Evolutionary conservation across 2,113 vertebrate species (phyloP).

Genomic region (Cololabis saira): DNA sequence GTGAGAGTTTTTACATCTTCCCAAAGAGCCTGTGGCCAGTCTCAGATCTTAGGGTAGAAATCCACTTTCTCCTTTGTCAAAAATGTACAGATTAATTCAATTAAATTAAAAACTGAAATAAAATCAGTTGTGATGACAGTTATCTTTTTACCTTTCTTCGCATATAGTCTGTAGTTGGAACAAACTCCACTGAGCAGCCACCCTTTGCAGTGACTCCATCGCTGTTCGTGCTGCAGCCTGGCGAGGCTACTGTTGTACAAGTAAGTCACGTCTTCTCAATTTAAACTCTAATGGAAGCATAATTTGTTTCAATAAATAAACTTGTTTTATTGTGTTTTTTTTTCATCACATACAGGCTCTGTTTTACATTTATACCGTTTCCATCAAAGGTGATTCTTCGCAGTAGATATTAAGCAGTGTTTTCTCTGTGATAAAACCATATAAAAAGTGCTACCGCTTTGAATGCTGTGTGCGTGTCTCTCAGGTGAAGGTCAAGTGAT

Average conservation of each 20-base stretch:
- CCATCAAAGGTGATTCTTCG: slow-evolving; percentile 81
- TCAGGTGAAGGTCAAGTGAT: slow-evolving; percentile 87
- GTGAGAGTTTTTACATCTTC: slow-evolving; percentile 88
- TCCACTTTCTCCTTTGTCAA: too few relatives aligned
- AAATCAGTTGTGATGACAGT: not conserved
- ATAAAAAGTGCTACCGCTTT: not conserved
- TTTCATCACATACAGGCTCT: too few relatives aligned
- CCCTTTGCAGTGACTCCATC: slow-evolving; percentile 89
- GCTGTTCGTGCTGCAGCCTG: slow-evolving; percentile 85
- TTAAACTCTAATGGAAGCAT: not conserved
- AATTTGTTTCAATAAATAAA: not conserved
- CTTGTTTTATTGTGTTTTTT: not conserved
- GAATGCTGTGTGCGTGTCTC: slow-evolving; percentile 19
- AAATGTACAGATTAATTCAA: not conserved
- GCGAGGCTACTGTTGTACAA: slow-evolving; percentile 82
- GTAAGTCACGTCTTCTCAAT: slow-evolving; percentile 75
- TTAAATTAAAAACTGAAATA: not conserved
- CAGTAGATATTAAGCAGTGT: not conserved
- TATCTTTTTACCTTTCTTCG: not conserved
- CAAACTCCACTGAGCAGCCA: slow-evolving; percentile 82
- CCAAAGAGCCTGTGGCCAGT: slow-evolving; percentile 85
- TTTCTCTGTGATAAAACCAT: not conserved
- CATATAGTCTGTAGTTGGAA: slow-evolving; percentile 75
- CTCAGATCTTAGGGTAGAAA: slow-evolving; percentile 83
- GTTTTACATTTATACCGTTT: slow-evolving; percentile 55